Base-by-base conservation (phyloP, 2,797 vertebrate species). In the Pitangus sulphuratus region DNA sequence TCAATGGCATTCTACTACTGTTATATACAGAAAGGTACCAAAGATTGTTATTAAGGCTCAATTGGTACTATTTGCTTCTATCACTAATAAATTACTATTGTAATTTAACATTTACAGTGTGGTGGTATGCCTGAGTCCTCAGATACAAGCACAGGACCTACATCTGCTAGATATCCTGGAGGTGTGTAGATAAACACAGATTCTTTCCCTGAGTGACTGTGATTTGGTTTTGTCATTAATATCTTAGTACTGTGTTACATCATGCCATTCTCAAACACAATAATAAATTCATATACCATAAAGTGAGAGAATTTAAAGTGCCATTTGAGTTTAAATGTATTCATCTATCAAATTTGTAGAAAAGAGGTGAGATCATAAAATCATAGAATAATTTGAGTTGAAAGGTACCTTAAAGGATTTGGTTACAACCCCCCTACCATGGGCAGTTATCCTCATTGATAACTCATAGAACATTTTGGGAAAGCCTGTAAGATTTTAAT, bases 391-490 rank as follows among this genome's bases (percentile, higher is more conserved):
- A 15, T 83, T 39, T 76, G 13, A 19, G 10, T 21, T 57, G n/a
- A 50, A 70, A 44, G 19, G 5, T 70, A 22, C 71, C 37, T 64
- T 57, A 50, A 40, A 44, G 16, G 24, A 19, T 57, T 44, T 77
- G 57, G 37, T 64, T 70, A 18, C n/a, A 51, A 3, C 20, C 11
- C 44, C 20, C 12, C 24, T 64, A 5, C 9, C 40, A 15, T 33
- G n/a, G 24, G 28, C 8, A 0, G 0, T 57, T 70, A 51, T 83
- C 40, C 37, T 82, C 50, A 53, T 2, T 2, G 11, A 45, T 48
- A 68, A 76, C 17, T 61, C 72, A 33, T 71, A 64, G 65, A 85
- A 61, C 4, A 48, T 15, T 80, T 80, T 45, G 13, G 45, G 35
- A 61, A 90, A 53, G 4, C 6, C 48, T 76, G 20, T 80, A 42